phyloP scores from a whole-genome alignment of 1,140 invertebrate species.

The Pemphigus obesinymphae region DNA sequence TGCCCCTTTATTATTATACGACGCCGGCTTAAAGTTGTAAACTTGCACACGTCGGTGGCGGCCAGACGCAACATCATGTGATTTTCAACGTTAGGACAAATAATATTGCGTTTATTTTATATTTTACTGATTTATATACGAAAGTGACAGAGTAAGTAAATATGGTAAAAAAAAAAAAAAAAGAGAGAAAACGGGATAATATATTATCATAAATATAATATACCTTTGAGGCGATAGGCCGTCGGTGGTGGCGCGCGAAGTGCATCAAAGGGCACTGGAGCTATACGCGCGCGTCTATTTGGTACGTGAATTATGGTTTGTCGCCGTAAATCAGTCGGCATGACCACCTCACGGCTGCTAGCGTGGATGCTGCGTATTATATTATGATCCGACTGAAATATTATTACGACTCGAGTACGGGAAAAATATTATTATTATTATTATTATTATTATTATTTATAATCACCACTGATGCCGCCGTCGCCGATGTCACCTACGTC shows the following conservation, averaged over 20 bases:
- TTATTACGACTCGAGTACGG: neutral
- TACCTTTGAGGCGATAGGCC: constrained; percentile 1
- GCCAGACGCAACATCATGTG: no score
- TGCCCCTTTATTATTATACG: no score
- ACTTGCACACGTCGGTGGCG: no score
- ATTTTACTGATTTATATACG: neutral
- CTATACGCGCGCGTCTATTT: neutral
- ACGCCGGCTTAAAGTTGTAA: no score
- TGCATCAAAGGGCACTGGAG: constrained; percentile 5
- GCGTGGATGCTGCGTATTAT: neutral
- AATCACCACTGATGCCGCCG: constrained; percentile 10
- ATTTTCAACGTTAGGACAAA: no score
- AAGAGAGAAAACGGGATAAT: no score
- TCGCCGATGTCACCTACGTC: neutral
- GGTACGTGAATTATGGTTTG: constrained; percentile 37
- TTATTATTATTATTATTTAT: constrained; percentile 40
- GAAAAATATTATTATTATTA: neutral
- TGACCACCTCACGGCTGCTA: neutral
- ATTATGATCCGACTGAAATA: neutral
- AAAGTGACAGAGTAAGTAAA: no score
- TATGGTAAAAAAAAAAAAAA: neutral
- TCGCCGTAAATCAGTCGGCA: constrained; percentile 38
- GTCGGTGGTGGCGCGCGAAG: neutral
- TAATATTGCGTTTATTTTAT: neutral
- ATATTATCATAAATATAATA: neutral